Evolutionary conservation across 2,888 invertebrate genomes (phyloP), one percentile per base, ranked within the genome.

Genomic region (Zaprionus lineosus): DNA sequence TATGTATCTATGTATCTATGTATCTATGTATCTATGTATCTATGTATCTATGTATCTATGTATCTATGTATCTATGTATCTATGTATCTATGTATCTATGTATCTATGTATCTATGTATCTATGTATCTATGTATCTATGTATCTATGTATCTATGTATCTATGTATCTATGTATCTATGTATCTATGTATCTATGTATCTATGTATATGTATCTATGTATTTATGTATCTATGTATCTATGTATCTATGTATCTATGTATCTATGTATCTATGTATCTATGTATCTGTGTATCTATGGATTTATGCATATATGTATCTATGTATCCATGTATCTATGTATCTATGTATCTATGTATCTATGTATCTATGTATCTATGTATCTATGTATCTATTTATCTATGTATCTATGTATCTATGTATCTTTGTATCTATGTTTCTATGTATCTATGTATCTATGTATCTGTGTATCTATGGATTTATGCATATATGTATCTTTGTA

Each of bases 31-130:
- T 46, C 9, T 43, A 11, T 29, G 11, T 19, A 6, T 53, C 11
- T n/a, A 52, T 41, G 33, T 41, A 9, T 15, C n/a, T 24, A 6
- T 24, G 24, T 24, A 6, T 16, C 18, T 28, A 14, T 50, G 19
- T 9, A 12, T 48, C 14, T 37, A 37, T 40, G 15, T 26, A 3
- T 9, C n/a, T 40, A 2, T 16, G 18, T 19, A 16, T 1, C 16
- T 37, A 4, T 37, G 16, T 37, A 7, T 1, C 6, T 37, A 6
- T 37, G 16, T 37, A 2, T 31, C 8, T 40, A 5, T 40, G 15
- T 33, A 24, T 24, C 50, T 50, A 11, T 26, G 16, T 44, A 18
- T 43, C n/a, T 26, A 28, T 14, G 12, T 48, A 14, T 29, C 31
- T 18, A 9, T 19, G 11, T 3, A 12, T 11, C 16, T 26, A 11